These are phyloP conservation scores for Adineta ricciae DNA, from an alignment of 2,888 invertebrate species.

Conservation along the genomic window DNA sequence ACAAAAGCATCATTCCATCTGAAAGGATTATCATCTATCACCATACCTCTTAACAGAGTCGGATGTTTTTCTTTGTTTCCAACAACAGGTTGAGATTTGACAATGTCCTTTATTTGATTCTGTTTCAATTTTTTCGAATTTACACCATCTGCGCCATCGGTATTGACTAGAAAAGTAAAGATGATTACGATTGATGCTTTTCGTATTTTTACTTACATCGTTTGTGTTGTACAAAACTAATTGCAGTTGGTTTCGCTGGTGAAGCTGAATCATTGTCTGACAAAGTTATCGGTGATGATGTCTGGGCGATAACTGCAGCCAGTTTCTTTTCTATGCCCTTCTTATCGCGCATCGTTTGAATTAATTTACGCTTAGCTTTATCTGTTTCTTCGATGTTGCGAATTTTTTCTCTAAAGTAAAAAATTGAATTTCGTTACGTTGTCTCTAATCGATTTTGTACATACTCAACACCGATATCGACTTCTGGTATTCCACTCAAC, in stretches of 20 bases:
- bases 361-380: conserved; percentile 69
- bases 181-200: not conserved
- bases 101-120: not conserved
- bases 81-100: not conserved
- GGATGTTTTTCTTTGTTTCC: conserved; percentile 23
- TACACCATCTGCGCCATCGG: not conserved
- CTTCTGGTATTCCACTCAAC: conserved; percentile 97
- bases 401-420: conserved; percentile 69
- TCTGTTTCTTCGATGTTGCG: conserved; percentile 97
- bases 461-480: conserved; percentile 86
- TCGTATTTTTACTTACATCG: not conserved
- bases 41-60: not conserved
- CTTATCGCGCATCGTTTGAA: not conserved
- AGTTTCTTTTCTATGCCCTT: not conserved
- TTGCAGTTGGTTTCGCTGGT: not conserved
- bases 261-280: not conserved
- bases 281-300: not conserved
- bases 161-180: not conserved
- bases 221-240: conserved; percentile 33
- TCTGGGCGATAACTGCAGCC: not conserved
- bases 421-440: conserved; percentile 29
- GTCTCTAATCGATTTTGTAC: conserved; percentile 31
- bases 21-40: too few relatives aligned
- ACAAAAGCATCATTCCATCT: too few relatives aligned
- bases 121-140: not conserved